phyloP scores from a whole-genome alignment of 2,888 invertebrate genomes.

The Lymantria dispar region DNA sequence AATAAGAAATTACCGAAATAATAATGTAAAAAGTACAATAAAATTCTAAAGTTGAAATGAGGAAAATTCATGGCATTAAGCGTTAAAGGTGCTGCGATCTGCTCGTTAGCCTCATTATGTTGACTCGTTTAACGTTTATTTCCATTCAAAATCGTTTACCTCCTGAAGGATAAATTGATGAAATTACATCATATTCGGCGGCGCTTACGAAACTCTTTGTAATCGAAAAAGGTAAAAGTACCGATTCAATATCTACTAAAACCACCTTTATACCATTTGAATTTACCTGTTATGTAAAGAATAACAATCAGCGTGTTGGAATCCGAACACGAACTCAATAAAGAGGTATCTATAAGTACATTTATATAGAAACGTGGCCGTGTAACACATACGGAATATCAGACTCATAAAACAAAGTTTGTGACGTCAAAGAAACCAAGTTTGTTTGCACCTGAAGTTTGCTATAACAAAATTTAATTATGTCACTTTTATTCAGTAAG shows the following conservation, averaged over 20 bases:
- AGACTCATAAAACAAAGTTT: conserved; percentile 19
- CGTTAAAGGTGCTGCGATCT: conserved; percentile 34
- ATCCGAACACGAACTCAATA: conserved; percentile 17
- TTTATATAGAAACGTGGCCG: background rate
- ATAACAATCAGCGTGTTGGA: conserved; percentile 20
- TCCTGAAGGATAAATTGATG: conserved; percentile 24
- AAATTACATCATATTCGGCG: conserved; percentile 22
- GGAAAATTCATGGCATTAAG: conserved; percentile 7
- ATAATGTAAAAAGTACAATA: too few species aligned
- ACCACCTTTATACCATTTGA: conserved; percentile 22
- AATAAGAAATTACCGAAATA: too few species aligned
- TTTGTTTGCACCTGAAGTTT: conserved; percentile 34
- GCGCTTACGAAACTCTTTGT: conserved; percentile 18
- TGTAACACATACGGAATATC: conserved; percentile 3
- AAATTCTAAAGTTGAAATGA: too few species aligned
- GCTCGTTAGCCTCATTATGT: conserved; percentile 44
- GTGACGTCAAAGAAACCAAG: conserved; percentile 34
- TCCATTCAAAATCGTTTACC: conserved; percentile 25
- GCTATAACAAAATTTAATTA: conserved; percentile 43
- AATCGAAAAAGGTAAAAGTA: conserved; percentile 17
- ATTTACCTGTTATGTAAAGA: conserved; percentile 25
- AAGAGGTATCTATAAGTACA: conserved; percentile 14
- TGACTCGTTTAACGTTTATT: conserved; percentile 39
- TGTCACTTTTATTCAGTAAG: conserved; percentile 10
- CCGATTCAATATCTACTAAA: conserved; percentile 21